Evolutionary conservation across 2,113 vertebrate species (phyloP).

Genomic region (Prionailurus bengalensis): DNA sequence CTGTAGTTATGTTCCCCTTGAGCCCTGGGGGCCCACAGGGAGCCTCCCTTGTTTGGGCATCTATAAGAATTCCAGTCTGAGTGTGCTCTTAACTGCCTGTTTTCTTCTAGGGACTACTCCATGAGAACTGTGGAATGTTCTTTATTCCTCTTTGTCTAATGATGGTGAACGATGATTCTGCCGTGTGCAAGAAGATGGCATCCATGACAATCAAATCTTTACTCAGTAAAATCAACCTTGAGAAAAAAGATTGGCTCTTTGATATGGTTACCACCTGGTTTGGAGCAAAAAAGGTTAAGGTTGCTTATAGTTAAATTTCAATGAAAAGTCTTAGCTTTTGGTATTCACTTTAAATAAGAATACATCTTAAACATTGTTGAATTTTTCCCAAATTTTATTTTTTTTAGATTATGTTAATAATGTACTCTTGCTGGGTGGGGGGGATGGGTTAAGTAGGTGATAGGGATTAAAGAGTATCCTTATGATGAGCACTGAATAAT

Average conservation of each 20-base stretch:
- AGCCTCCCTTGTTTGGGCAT: background rate
- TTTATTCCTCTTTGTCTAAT: slow-evolving; percentile 95
- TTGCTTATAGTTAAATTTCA: background rate
- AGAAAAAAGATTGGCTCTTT: slow-evolving; percentile 92
- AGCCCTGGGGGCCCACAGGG: background rate
- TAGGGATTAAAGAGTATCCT: no score
- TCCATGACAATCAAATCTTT: slow-evolving; percentile 93
- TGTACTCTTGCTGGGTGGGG: background rate
- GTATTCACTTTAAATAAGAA: background rate
- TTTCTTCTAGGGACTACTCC: slow-evolving; percentile 90
- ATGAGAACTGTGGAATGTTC: slow-evolving; percentile 92
- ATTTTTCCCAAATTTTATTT: background rate
- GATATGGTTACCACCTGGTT: slow-evolving; percentile 92
- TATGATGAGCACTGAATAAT: no score
- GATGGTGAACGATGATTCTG: slow-evolving; percentile 94
- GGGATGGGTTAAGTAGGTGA: no score
- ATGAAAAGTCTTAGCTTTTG: background rate
- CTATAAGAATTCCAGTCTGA: accelerated
- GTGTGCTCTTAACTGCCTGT: background rate
- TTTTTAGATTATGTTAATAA: background rate
- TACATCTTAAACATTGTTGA: background rate
- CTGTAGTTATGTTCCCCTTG: background rate
- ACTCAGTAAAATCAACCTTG: slow-evolving; percentile 88
- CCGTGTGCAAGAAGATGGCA: slow-evolving; percentile 96
- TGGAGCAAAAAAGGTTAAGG: slow-evolving; percentile 92